These are phyloP conservation scores for Vespertilio murinus DNA, from an alignment of 2,797 vertebrate genomes.

Conservation along the genomic window DNA sequence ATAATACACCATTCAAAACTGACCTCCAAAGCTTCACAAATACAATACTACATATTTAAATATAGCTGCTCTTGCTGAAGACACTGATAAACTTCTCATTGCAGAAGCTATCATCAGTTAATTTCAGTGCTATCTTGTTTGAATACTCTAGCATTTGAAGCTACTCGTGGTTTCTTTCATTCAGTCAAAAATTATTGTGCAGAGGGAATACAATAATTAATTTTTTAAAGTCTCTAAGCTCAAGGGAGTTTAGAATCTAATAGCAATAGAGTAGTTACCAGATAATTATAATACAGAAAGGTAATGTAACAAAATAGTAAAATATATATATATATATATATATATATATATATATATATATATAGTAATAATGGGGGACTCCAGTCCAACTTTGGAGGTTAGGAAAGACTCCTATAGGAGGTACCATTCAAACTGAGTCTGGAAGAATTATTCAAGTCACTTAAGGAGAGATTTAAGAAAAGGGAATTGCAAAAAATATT, in stretches of 20 bases:
- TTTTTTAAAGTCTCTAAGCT: background rate
- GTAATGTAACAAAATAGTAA: conserved; percentile 11
- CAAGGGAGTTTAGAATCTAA: conserved; percentile 1
- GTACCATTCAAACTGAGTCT: background rate
- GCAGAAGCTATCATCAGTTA: conserved; percentile 28
- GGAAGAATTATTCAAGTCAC: background rate
- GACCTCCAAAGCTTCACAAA: background rate
- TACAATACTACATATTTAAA: background rate
- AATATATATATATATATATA: background rate
- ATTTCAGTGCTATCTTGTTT: conserved; percentile 4
- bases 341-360: background rate
- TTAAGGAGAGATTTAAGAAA: background rate
- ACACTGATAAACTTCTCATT: background rate
- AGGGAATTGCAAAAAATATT: background rate
- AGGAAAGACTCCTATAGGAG: background rate
- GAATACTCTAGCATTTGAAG: conserved; percentile 29
- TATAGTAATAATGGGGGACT: background rate
- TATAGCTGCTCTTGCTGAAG: background rate
- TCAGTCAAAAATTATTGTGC: background rate
- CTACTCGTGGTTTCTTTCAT: background rate
- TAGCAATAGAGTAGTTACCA: background rate
- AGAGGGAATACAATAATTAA: background rate
- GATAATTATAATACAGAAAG: background rate
- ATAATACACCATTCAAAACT: background rate
- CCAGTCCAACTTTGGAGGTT: background rate